These are phyloP conservation scores for Percopsis transmontana DNA, from an alignment of 2,113 vertebrate species.

Conservation along the genomic window DNA sequence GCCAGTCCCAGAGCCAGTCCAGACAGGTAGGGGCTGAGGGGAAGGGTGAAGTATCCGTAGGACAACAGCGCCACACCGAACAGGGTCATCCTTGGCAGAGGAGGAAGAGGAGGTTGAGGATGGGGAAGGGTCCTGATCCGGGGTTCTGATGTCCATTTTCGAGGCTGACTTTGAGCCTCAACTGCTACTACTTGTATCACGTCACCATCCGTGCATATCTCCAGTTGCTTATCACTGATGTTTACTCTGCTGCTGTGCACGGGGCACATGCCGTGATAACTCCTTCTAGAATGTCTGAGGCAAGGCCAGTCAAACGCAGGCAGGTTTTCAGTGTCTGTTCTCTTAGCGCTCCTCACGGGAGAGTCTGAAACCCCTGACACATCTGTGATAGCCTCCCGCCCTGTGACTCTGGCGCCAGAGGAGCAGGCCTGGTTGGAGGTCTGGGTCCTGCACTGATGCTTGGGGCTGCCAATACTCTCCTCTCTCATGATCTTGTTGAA, in stretches of 20 bases:
- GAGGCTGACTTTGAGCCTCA: not conserved
- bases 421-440: constrained; percentile 38
- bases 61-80: constrained; percentile 75
- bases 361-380: constrained; percentile 38
- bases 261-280: constrained; percentile 41
- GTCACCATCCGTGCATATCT: constrained; percentile 78
- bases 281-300: constrained; percentile 27
- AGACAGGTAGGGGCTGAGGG: constrained; percentile 82
- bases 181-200: constrained; percentile 73
- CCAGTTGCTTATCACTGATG: constrained; percentile 62
- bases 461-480: constrained; percentile 74
- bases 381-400: constrained; percentile 50
- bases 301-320: constrained; percentile 67
- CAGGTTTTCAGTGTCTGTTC: constrained; percentile 52
- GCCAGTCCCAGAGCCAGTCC: constrained; percentile 83
- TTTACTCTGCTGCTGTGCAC: constrained; percentile 43
- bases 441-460: constrained; percentile 58
- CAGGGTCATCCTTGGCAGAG: constrained; percentile 77
- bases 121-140: not conserved
- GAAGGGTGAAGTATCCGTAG: constrained; percentile 84
- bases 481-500: constrained; percentile 88
- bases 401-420: constrained; percentile 43
- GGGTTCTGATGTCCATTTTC: not conserved
- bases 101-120: constrained; percentile 12
- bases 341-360: constrained; percentile 28